phyloP scores from a whole-genome alignment of 2,888 invertebrate species.

The Argyresthia albistria region DNA sequence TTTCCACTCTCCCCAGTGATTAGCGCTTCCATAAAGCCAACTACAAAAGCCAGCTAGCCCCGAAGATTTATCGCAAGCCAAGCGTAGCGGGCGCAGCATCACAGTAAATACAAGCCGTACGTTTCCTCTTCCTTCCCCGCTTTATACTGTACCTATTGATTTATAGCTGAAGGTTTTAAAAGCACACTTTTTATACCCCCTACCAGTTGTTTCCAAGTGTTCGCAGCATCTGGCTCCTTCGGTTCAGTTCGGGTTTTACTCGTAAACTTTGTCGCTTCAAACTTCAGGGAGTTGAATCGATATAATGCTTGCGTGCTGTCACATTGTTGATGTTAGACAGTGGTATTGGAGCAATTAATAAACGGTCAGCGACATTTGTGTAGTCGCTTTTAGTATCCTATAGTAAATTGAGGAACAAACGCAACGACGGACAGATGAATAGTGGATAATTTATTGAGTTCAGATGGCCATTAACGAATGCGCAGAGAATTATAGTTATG shows the following conservation, averaged over 20 bases:
- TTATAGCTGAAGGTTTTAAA: conserved; percentile 60
- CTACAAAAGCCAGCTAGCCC: conserved; percentile 40
- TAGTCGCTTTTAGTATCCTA: too few species aligned
- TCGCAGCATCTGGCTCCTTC: conserved; percentile 63
- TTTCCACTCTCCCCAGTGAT: conserved; percentile 23
- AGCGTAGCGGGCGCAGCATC: conserved; percentile 39
- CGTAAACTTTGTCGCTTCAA: conserved; percentile 56
- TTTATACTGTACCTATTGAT: conserved; percentile 51
- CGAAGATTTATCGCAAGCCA: conserved; percentile 43
- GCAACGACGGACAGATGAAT: conserved; percentile 36
- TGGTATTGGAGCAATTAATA: too few species aligned
- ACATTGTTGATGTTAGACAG: too few species aligned
- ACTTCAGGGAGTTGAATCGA: conserved; percentile 19
- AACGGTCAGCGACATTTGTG: too few species aligned
- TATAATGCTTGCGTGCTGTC: too few species aligned
- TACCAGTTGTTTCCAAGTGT: conserved; percentile 66
- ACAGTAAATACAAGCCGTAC: conserved; percentile 56
- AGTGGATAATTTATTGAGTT: conserved; percentile 12
- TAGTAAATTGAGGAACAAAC: conserved; percentile 28
- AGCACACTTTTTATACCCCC: conserved; percentile 62
- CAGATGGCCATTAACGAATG: too few species aligned
- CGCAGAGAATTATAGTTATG: too few species aligned
- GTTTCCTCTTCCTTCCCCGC: conserved; percentile 48
- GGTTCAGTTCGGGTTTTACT: conserved; percentile 53
- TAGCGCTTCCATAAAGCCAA: conserved; percentile 44